Conservation (phyloP, 2,888 invertebrate species). For the Pherbina coryleti region DNA sequence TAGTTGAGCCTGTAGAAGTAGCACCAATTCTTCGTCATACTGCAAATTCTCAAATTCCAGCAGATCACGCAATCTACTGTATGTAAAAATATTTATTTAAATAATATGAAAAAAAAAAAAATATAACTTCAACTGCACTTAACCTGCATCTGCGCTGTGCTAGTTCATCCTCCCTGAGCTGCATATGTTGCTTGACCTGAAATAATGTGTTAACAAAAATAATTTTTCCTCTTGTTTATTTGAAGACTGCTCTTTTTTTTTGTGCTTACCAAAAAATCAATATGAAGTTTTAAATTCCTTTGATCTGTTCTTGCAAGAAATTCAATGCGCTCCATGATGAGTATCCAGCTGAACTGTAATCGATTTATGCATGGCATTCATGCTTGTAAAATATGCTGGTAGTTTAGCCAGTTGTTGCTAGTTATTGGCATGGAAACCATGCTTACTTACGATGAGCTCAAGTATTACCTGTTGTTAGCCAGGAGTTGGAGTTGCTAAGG, state of each 20-base stretch:
- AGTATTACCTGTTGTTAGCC: background rate
- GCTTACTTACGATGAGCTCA: background rate
- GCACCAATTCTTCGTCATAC: conserved; percentile 46
- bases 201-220: conserved; percentile 4
- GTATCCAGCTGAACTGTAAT: background rate
- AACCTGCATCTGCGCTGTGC: conserved; percentile 42
- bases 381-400: conserved; percentile 31
- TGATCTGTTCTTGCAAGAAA: conserved; percentile 47
- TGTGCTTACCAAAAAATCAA: conserved; percentile 45
- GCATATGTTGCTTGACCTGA: conserved; percentile 46
- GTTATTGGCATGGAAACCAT: no score
- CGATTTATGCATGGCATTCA: no score
- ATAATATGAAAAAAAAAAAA: background rate
- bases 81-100: background rate
- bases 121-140: background rate
- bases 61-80: conserved; percentile 47
- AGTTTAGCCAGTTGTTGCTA: conserved; percentile 9
- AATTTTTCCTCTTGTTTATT: background rate
- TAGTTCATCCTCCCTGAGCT: conserved; percentile 34
- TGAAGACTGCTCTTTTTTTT: background rate
- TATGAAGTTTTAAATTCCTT: conserved; percentile 46
- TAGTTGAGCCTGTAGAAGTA: conserved; percentile 37
- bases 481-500: no score
- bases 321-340: conserved; percentile 48
- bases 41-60: conserved; percentile 45